Evolutionary conservation across 2,113 vertebrate genomes (phyloP), one percentile per base, ranked within the genome.

Genomic region (Ageneiosus marmoratus): DNA sequence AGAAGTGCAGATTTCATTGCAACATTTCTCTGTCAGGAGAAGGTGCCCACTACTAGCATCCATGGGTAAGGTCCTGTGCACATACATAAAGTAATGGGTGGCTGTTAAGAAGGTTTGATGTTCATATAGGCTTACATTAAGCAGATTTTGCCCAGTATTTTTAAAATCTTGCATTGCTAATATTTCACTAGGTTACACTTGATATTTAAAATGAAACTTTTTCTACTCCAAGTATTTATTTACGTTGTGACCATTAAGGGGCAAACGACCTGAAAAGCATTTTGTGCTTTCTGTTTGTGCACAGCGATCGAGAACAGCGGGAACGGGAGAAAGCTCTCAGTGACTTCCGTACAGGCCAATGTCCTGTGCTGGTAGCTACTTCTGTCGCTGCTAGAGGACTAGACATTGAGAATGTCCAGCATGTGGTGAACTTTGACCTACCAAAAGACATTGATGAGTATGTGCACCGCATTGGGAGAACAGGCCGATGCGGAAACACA

Each of bases 391-490:
- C 97, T 75, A 94, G 98, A 41, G 97, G 97, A 1, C 89, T 99
- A 83, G 97, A 99, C 84, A 98, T 99, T 67, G 95, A 97, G 87
- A 96, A 97, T 0, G 97, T 99, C 67, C 96, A 98, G 78, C 95
- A 98, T 2, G 96, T 99, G 78, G 95, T 99, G 76, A 99, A 99
- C 91, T 97, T 95, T 89, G 97, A 99, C 83, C 95, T 99, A 34
- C 97, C 98, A 8, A 92, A 91, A 50, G 91, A 89, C 79, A 95
- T 99, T 5, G 97, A 98, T 0, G 98, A 98, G 8, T 99, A 99
- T 0, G 96, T 99, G 56, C 97, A 99, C 87, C 94, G 97, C 29
- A 99, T 99, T 58, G 97, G 97, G 32, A 95, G 97, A 73, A 99
- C 97, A 7, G 98, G 97, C 9, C 97, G 97, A 48, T 99, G 98